Evolutionary conservation across 1,140 invertebrate species (phyloP).

Genomic region (Lordiphosa stackelbergi): DNA sequence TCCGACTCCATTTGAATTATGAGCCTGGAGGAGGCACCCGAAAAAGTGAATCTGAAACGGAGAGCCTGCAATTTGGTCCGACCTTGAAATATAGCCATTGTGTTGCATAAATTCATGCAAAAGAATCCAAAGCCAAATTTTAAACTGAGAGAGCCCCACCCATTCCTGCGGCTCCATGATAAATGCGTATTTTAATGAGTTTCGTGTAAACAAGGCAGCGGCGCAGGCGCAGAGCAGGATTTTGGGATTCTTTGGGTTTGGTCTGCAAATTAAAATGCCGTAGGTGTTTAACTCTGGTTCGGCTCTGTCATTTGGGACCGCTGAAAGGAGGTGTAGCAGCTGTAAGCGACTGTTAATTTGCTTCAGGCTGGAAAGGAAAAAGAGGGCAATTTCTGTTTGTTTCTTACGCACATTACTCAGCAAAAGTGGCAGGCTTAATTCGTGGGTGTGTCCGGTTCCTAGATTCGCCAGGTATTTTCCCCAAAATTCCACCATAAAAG

Average conservation of each 20-base stretch:
- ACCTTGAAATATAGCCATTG: slow-evolving; percentile 65
- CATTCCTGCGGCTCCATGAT: slow-evolving; percentile 49
- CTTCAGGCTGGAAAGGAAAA: slow-evolving; percentile 18
- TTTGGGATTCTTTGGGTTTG: slow-evolving; percentile 31
- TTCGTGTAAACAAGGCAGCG: slow-evolving; percentile 71
- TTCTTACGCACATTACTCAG: slow-evolving; percentile 55
- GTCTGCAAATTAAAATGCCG: slow-evolving; percentile 53
- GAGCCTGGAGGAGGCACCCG: slow-evolving; percentile 14
- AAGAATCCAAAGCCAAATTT: slow-evolving; percentile 22
- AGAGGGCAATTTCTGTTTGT: slow-evolving; percentile 16
- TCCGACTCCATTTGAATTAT: slow-evolving; percentile 61
- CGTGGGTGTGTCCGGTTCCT: no score
- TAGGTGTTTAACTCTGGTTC: slow-evolving; percentile 48
- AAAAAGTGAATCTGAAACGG: slow-evolving; percentile 69
- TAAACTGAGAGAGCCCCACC: slow-evolving; percentile 19
- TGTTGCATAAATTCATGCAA: slow-evolving; percentile 58
- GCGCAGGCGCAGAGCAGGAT: slow-evolving; percentile 52
- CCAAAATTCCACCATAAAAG: slow-evolving; percentile 44
- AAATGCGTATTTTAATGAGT: slow-evolving; percentile 75
- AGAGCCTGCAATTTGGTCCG: slow-evolving; percentile 58
- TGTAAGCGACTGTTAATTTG: slow-evolving; percentile 73
- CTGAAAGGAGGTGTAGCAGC: slow-evolving; percentile 66
- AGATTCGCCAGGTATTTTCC: slow-evolving; percentile 30
- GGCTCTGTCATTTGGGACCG: slow-evolving; percentile 52
- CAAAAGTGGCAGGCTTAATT: slow-evolving; percentile 66